Percentiles rank a stretch among this genome's conserved stretches.
Evolutionary conservation across 2,797 vertebrate genomes (phyloP).

Genomic region (Microctenopoma lineatum): DNA sequence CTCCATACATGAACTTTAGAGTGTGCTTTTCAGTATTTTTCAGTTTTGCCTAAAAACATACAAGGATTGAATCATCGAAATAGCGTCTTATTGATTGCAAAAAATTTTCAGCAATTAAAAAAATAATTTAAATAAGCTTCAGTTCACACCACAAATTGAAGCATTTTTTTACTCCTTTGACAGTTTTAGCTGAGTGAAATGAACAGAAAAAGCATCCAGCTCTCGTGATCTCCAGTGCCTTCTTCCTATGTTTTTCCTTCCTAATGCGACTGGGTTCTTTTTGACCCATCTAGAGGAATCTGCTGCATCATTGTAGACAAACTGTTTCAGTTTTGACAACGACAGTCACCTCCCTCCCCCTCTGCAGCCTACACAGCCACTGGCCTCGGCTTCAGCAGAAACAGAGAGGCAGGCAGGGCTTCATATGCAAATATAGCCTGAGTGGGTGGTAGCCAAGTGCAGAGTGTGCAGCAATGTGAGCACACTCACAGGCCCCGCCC

Average conservation of each 20-base stretch:
- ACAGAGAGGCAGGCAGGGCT: slow-evolving; percentile 62
- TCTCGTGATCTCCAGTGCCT: not conserved
- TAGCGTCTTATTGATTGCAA: no score
- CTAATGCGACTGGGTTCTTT: slow-evolving; percentile 34
- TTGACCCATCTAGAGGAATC: slow-evolving; percentile 45
- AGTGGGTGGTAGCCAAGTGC: slow-evolving; percentile 70
- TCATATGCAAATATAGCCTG: slow-evolving; percentile 78
- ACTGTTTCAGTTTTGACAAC: slow-evolving; percentile 54
- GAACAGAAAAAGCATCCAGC: slow-evolving; percentile 1
- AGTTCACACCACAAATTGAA: no score
- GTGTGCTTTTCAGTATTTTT: no score
- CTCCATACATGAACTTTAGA: no score
- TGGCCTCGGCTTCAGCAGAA: slow-evolving; percentile 46
- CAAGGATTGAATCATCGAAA: no score
- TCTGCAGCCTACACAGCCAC: slow-evolving; percentile 50
- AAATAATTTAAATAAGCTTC: no score
- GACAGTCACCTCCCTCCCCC: slow-evolving; percentile 46
- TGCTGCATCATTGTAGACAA: slow-evolving; percentile 69
- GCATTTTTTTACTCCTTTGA: no score
- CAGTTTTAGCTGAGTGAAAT: slow-evolving; percentile 4
- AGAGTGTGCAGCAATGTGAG: slow-evolving; percentile 76
- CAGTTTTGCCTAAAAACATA: no score
- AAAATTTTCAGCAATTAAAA: no score
- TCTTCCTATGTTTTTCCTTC: not conserved
- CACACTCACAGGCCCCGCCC: slow-evolving; percentile 68